A percentile compares a stretch with the other conserved stretches of the same genome.
phyloP scores from a whole-genome alignment of 2,888 invertebrate genomes.

The Galerucella nymphaeae region DNA sequence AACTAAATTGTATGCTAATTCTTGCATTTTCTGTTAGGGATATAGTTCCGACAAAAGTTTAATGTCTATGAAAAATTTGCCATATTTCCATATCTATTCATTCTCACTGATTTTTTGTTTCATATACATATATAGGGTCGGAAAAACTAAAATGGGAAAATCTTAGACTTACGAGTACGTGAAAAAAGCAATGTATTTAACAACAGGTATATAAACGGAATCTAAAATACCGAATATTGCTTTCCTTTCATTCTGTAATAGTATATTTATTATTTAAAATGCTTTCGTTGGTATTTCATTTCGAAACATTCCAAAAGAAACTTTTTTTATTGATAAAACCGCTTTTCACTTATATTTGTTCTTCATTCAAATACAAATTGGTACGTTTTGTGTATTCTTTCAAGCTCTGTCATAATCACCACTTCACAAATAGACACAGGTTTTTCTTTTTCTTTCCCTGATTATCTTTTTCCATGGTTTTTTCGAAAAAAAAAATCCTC shows the following conservation, averaged over 20 bases:
- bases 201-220: conserved; percentile 24
- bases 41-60: conserved; percentile 45
- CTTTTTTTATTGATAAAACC: conserved; percentile 44
- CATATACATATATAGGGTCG: too few relatives aligned
- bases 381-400: neutral
- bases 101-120: neutral
- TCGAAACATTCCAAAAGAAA: conserved; percentile 42
- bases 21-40: conserved; percentile 38
- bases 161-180: too few relatives aligned
- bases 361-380: conserved; percentile 40
- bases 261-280: conserved; percentile 53
- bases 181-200: too few relatives aligned
- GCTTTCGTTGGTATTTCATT: conserved; percentile 49
- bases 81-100: conserved; percentile 18
- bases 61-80: conserved; percentile 34
- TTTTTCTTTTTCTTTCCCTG: neutral
- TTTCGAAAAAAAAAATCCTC: too few relatives aligned
- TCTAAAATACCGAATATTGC: conserved; percentile 50
- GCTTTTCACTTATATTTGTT: conserved; percentile 44
- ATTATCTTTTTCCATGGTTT: too few relatives aligned
- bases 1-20: conserved; percentile 48
- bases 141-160: too few relatives aligned
- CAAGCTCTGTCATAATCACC: neutral
- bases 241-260: conserved; percentile 53
- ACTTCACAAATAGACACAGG: neutral